These are phyloP conservation scores for Rhinogobio ventralis DNA, from an alignment of 2,797 vertebrate species.

Conservation along the genomic window DNA sequence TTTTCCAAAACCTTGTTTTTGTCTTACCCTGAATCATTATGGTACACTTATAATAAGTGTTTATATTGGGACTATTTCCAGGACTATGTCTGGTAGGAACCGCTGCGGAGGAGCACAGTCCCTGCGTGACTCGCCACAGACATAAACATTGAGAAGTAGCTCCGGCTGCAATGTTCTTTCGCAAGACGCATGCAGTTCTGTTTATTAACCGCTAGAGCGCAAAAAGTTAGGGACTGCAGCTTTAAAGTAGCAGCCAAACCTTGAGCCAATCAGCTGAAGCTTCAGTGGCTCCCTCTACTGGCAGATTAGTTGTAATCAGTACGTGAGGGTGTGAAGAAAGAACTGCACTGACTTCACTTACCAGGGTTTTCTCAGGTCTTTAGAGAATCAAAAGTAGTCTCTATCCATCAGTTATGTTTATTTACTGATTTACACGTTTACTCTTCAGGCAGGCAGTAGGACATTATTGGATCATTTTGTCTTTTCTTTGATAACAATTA, in stretches of 20 bases:
- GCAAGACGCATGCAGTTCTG: no score
- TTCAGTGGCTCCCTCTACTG: background rate
- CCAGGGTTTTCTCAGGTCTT: background rate
- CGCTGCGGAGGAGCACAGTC: no score
- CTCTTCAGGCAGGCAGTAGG: background rate
- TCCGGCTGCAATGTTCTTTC: no score
- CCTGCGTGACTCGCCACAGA: no score
- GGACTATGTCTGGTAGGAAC: no score
- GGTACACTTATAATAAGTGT: no score
- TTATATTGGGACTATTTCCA: no score
- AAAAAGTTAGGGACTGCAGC: no score
- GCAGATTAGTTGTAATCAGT: background rate
- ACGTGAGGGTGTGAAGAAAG: background rate
- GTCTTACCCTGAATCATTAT: no score
- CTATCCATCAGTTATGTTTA: background rate
- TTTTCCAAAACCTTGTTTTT: no score
- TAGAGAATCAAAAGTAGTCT: background rate
- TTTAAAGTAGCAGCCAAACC: background rate
- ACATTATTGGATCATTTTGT: background rate
- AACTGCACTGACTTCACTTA: background rate
- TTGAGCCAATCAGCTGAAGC: background rate
- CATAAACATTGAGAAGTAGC: no score
- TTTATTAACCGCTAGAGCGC: no score
- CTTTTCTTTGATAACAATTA: background rate
- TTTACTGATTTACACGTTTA: background rate